phyloP scores from a whole-genome alignment of 2,888 invertebrate species.

The Drosophila pseudotalamancana region DNA sequence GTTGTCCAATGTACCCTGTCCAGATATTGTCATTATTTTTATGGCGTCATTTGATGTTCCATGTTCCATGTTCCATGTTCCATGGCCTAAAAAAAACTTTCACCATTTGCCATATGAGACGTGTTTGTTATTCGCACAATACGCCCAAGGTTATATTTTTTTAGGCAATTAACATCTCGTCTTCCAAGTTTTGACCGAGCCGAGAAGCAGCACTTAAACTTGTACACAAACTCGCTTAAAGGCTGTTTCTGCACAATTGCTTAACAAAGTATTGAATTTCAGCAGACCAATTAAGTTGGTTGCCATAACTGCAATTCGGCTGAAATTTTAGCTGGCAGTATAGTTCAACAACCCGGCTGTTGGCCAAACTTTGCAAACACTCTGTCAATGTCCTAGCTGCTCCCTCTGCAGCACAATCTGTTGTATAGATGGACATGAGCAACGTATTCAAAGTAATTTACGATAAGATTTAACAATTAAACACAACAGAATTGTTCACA shows the following conservation, averaged over 20 bases:
- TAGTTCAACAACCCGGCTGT: slow-evolving; percentile 10
- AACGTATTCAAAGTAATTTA: slow-evolving; percentile 43
- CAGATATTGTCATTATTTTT: slow-evolving; percentile 56
- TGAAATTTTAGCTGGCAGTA: slow-evolving; percentile 6
- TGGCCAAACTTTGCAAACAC: slow-evolving; percentile 10
- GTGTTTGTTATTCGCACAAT: background rate
- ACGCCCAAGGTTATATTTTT: slow-evolving; percentile 3
- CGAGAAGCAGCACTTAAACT: slow-evolving; percentile 13
- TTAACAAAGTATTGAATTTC: slow-evolving; percentile 63
- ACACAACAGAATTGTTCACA: slow-evolving; percentile 27
- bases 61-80: too few relatives aligned
- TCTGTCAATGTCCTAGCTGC: slow-evolving; percentile 11
- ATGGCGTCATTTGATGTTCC: slow-evolving; percentile 58
- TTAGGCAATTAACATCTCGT: slow-evolving; percentile 54
- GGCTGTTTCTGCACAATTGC: slow-evolving; percentile 9
- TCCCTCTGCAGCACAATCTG: slow-evolving; percentile 52
- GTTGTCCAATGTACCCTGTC: slow-evolving; percentile 40
- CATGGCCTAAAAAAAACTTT: slow-evolving; percentile 13
- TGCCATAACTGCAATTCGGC: slow-evolving; percentile 50
- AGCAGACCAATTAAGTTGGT: slow-evolving; percentile 63
- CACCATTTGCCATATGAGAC: slow-evolving; percentile 19
- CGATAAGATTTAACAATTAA: slow-evolving; percentile 44
- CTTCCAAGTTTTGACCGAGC: slow-evolving; percentile 18
- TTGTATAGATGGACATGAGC: slow-evolving; percentile 33
- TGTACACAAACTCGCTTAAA: background rate